These are phyloP conservation scores for Zhengitettix transpicula DNA, from an alignment of 2,888 invertebrate species.

Conservation along the genomic window DNA sequence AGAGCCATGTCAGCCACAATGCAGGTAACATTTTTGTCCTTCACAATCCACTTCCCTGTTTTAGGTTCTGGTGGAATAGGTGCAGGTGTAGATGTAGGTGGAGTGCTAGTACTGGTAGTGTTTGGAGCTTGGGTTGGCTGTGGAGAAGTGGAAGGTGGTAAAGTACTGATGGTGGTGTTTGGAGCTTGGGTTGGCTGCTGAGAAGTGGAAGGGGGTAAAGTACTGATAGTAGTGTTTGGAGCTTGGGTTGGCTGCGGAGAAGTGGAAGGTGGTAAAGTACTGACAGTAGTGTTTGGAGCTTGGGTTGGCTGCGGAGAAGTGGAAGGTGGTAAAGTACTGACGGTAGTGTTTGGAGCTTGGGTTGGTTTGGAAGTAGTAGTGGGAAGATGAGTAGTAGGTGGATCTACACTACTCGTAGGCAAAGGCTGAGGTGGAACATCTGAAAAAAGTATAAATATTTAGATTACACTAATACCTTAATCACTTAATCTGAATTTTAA, in stretches of 20 bases:
- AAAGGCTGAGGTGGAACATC: background rate
- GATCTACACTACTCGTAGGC: too few relatives aligned
- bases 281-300: background rate
- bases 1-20: slow-evolving; percentile 48
- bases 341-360: background rate
- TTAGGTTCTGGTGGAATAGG: slow-evolving; percentile 20
- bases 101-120: background rate
- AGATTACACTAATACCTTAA: too few relatives aligned
- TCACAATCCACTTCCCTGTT: slow-evolving; percentile 32
- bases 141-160: slow-evolving; percentile 25
- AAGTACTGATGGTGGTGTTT: slow-evolving; percentile 20
- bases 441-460: too few relatives aligned
- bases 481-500: too few relatives aligned
- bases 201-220: background rate
- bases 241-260: background rate
- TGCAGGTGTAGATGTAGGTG: slow-evolving; percentile 13
- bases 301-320: background rate
- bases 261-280: background rate
- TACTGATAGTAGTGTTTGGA: background rate
- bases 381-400: too few relatives aligned
- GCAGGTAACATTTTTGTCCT: slow-evolving; percentile 37
- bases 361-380: background rate
- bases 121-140: slow-evolving; percentile 17
- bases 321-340: background rate
- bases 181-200: background rate